Evolutionary conservation across 2,797 vertebrate species (phyloP), one percentile per base, ranked within the genome.

Genomic region (Thripadectes ignobilis): DNA sequence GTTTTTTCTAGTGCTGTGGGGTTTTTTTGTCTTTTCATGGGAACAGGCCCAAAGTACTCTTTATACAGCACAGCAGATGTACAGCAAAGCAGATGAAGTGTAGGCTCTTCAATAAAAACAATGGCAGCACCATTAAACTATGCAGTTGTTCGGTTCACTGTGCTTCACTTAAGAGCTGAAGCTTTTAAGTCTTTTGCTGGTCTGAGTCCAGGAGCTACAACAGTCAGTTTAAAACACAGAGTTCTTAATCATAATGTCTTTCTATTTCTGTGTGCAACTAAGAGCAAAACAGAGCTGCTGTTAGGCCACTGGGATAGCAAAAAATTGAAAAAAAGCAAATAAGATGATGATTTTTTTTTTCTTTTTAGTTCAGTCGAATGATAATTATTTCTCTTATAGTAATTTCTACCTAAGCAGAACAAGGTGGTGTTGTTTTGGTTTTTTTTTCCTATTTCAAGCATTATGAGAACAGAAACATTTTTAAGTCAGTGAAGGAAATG

Each of bases 101-200:
- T 75, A 87, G 92, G 77, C 57, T 77, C 39, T 77, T 87, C 63
- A 46, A 26, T 86, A 85, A 91, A 51, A 91, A 54, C 63, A 71
- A 34, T 76, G 54, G 58, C 57, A 94, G 62, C 83, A 94, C 69
- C 80, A 30, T 93, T 92, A 71, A 89, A 84, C 73, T 92, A 12
- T 48, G 48, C 34, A 80, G 84, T 38, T 78, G 29, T 62, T 87
- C 71, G 18, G 23, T 51, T 80, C 81, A 52, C 20, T 73, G 55
- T 57, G 43, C 85, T 83, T 91, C 61, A 27, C 19, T 77, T 62
- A 68, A 51, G 9, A 69, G 52, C 59, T 72, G 32, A 92, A 83
- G 69, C 43, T 86, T 79, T 89, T 9, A 63, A 93, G 48, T 87
- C 46, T 43, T 87, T 80, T 79, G 27, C 66, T 74, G 22, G 9